Conservation (phyloP, 2,797 vertebrate genomes). For the Lophura swinhoii region DNA sequence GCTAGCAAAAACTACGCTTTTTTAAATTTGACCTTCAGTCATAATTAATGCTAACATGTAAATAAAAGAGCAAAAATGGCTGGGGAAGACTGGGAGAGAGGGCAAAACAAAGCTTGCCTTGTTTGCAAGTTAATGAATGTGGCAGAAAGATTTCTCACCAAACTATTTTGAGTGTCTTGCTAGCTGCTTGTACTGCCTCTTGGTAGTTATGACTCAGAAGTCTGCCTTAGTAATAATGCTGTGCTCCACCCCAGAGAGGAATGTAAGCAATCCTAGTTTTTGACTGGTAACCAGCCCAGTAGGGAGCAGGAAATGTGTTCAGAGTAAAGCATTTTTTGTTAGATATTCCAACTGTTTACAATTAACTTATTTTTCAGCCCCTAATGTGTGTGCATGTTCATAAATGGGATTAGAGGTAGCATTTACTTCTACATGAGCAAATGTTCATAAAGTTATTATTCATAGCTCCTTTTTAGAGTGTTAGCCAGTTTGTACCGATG, state of each 20-base stretch:
- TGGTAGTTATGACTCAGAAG: slow-evolving; percentile 41
- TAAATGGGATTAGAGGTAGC: neutral
- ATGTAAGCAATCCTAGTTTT: neutral
- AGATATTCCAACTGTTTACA: neutral
- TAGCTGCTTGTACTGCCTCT: neutral
- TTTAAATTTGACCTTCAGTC: neutral
- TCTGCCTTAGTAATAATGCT: neutral
- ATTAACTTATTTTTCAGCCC: neutral
- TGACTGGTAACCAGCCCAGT: neutral
- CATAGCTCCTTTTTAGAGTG: neutral
- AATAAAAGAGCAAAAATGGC: neutral
- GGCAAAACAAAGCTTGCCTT: neutral
- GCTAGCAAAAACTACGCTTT: neutral
- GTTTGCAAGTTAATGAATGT: neutral
- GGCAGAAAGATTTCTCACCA: neutral
- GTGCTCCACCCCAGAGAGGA: slow-evolving; percentile 54
- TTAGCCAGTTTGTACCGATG: neutral
- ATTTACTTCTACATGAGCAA: neutral
- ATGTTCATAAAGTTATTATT: neutral
- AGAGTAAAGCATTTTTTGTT: neutral
- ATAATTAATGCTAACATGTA: neutral
- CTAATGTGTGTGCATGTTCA: neutral
- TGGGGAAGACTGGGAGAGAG: neutral
- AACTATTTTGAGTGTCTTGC: neutral
- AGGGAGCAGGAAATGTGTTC: neutral